These are phyloP conservation scores for Agapornis roseicollis DNA, from an alignment of 2,113 vertebrate genomes.

Conservation along the genomic window DNA sequence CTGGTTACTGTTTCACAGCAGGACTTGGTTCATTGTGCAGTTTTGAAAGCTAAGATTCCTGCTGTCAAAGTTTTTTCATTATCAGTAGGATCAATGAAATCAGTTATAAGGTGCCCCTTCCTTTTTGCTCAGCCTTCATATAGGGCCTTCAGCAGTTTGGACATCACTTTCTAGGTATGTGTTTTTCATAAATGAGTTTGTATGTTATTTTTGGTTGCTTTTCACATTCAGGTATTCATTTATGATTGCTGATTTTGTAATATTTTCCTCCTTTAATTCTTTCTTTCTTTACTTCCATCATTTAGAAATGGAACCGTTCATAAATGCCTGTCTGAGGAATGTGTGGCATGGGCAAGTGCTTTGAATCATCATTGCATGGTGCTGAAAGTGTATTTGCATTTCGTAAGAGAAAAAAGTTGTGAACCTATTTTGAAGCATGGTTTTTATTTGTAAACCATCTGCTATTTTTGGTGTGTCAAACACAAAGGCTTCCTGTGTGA, in stretches of 20 bases:
- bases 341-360: not conserved
- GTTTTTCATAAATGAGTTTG: not conserved
- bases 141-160: not conserved
- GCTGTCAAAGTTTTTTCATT: not conserved
- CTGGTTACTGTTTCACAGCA: not conserved
- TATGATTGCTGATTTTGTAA: not conserved
- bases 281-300: not conserved
- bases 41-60: not conserved
- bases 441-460: not conserved
- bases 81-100: not conserved
- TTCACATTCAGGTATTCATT: not conserved
- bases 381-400: not conserved
- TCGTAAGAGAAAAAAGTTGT: not conserved
- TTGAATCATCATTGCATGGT: not conserved
- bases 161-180: not conserved
- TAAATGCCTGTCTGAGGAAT: not conserved
- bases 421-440: not conserved
- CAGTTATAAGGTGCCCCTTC: not conserved
- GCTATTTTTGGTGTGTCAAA: constrained; percentile 36
- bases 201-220: not conserved
- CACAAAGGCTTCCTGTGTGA: constrained; percentile 31
- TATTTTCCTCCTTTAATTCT: not conserved
- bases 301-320: not conserved
- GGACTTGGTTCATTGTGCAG: not conserved
- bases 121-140: not conserved